Base-by-base conservation (phyloP, 2,797 vertebrate genomes). In the Eulemur mongoz region DNA sequence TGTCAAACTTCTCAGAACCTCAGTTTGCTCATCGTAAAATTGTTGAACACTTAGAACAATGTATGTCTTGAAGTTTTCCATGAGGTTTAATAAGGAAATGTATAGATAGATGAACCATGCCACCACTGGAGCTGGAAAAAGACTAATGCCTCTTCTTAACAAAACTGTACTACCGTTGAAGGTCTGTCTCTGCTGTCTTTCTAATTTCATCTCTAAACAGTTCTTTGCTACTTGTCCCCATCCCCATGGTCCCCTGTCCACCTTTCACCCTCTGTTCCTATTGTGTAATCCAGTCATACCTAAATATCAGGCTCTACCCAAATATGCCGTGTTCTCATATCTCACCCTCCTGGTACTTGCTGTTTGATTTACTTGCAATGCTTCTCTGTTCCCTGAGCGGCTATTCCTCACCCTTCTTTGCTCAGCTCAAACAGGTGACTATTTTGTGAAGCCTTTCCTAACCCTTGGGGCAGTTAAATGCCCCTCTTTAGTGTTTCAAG, bases 21-120 rank as follows among this genome's bases (percentile, higher is more conserved):
- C 15, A 61, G 6, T 57, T 92, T 80, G 40, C 15, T 86, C 40
- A 25, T 57, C 30, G 15, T 75, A 18, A 83, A 93, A 43, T 32
- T 45, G 18, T 59, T 70, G 59, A 15, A 45, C 32, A 38, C 81
- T 72, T 32, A 78, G 48, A 69, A 82, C 50, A 96, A 63, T 63
- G 86, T 86, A 69, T 67, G 59, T 30, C 12, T 81, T 25, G 52
- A 86, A 35, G 80, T 63, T 79, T 78, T 81, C 88, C 76, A 20
- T 32, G 80, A 80, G n/a, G 22, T 93, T 63, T 76, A 87, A 32
- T 72, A 43, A 63, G 38, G 88, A 89, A 35, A 43, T 15, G 2
- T 22, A 43, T 9, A 52, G 50, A 63, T 3, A 48, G 27, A 30
- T 32, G 27, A 80, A 75, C 45, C 12, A n/a, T 9, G 65, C 43